These are phyloP conservation scores for Alloscopus bannaensis DNA, from an alignment of 2,888 invertebrate genomes.

Conservation along the genomic window DNA sequence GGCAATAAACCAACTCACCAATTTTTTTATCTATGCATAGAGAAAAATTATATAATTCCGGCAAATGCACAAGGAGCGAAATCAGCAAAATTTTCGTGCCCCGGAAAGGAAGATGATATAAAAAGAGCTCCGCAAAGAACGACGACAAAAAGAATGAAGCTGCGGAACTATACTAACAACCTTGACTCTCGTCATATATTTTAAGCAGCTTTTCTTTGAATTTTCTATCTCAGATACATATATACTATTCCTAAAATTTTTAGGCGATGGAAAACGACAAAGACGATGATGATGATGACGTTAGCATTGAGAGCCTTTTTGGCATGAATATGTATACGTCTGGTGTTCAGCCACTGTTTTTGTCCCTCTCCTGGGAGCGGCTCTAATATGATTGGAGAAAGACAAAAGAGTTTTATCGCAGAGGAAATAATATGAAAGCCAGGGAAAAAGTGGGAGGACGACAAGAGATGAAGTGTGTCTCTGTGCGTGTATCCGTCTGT, in stretches of 20 bases:
- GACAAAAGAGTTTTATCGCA: constrained; percentile 57
- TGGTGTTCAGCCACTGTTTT: constrained; percentile 34
- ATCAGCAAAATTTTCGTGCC: constrained; percentile 39
- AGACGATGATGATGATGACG: constrained; percentile 48
- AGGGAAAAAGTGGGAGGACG: constrained; percentile 45
- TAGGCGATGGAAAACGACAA: no score
- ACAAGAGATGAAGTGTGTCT: constrained; percentile 12
- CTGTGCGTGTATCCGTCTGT: constrained; percentile 2
- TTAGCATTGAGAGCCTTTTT: constrained; percentile 25
- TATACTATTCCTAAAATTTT: no score
- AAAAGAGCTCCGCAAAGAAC: background rate
- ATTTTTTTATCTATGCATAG: constrained; percentile 40
- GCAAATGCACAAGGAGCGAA: constrained; percentile 32
- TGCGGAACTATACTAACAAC: no score
- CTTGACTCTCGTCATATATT: no score
- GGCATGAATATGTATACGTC: constrained; percentile 42
- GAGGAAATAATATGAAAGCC: constrained; percentile 59
- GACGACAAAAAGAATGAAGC: no score
- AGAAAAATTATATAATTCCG: constrained; percentile 45
- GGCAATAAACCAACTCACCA: constrained; percentile 48
- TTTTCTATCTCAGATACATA: constrained; percentile 37
- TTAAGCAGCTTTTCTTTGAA: constrained; percentile 38
- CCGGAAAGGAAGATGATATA: constrained; percentile 9
- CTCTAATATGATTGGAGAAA: constrained; percentile 58
- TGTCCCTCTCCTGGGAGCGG: constrained; percentile 40